Percentiles rank a stretch among this genome's conserved stretches.
Evolutionary conservation across 2,113 vertebrate species (phyloP).

Genomic region (Carollia perspicillata): DNA sequence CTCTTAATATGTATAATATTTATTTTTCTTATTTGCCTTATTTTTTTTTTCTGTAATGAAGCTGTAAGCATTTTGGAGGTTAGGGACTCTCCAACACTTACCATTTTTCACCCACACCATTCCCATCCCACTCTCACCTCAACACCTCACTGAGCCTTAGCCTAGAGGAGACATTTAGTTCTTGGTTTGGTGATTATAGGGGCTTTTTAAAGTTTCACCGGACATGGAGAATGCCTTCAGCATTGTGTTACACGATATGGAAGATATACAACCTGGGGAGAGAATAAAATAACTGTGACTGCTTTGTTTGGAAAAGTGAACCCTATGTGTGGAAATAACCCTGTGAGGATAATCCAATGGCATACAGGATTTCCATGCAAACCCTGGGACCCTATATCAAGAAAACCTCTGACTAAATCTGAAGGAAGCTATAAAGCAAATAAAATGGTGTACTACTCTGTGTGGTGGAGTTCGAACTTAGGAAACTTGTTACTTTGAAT

Average conservation of each 20-base stretch:
- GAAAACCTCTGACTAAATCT: neutral
- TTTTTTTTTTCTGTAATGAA: conserved; percentile 15
- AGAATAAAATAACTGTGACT: conserved; percentile 11
- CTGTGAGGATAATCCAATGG: neutral
- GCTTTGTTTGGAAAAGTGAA: conserved; percentile 24
- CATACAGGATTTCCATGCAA: neutral
- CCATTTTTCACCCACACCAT: neutral
- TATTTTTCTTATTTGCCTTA: neutral
- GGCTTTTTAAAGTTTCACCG: neutral
- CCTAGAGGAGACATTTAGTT: neutral
- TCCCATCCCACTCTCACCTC: neutral
- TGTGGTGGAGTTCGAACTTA: neutral
- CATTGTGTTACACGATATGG: neutral
- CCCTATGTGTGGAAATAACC: neutral
- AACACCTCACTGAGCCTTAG: neutral
- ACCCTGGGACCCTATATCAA: neutral
- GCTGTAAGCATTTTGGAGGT: neutral
- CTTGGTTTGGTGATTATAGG: neutral
- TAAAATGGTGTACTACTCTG: neutral
- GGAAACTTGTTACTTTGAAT: neutral
- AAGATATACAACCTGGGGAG: neutral
- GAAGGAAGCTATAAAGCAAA: conserved; percentile 20
- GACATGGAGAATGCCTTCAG: neutral
- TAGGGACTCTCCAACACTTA: neutral
- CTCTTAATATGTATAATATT: neutral